Base-by-base conservation (phyloP, 2,888 invertebrate species). In the Galerucella pusilla region DNA sequence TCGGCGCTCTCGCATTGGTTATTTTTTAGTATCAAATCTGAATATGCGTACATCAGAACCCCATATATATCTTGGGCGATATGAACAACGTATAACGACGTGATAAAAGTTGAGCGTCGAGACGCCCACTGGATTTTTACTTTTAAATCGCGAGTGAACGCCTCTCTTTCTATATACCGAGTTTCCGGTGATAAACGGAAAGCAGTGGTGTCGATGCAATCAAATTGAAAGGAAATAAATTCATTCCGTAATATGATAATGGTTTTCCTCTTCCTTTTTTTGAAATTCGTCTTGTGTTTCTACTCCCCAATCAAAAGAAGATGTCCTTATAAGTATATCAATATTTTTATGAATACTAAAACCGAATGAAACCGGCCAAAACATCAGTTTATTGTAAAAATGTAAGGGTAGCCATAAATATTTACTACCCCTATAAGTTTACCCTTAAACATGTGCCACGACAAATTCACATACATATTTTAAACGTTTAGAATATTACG, bases 1-100 rank as follows among this genome's bases (percentile, higher is more conserved):
- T 76, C 85, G 86, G 85, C 87, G 87, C 87, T 73, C 71, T 73
- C n/a, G 64, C 16, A 7, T 7, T 65, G 28, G 72, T 68, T 71
- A 75, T 67, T 75, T 68, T 72, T 80, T 80, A 78, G 80, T 83
- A 85, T 84, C 83, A 85, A 86, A 87, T 86, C 85, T 86, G 85
- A 86, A 86, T 86, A 85, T 85, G 84, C 84, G 85, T 84, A 82
- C 76, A 80, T 81, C 79, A 68, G 52, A 70, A 54, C 71, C 57
- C 67, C 63, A 52, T 70, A 70, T 70, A 65, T 63, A 52, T 70
- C 42, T 57, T 28, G 52, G 28, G 49, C 52, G 65, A 65, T 71
- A 71, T 71, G 71, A 71, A 20, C 54, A 71, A 71, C 71, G 65
- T 65, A 71, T 73, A 68, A 68, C 63, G 73, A 68, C 61, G 68